Evolutionary conservation across 1,140 invertebrate species (phyloP).

Genomic region (Caenorhabditis elegans): DNA sequence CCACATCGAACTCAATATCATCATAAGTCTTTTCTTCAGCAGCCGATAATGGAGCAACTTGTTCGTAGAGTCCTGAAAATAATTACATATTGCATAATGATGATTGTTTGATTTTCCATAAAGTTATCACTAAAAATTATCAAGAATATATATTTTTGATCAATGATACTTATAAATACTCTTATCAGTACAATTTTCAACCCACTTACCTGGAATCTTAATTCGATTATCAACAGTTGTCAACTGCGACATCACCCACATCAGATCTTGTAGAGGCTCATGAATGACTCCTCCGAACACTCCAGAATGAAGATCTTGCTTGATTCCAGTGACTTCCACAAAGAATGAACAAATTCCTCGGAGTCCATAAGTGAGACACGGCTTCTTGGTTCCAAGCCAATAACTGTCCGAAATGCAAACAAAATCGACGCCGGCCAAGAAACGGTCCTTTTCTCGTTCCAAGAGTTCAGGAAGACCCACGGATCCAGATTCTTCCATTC

Average conservation of each 20-base stretch:
- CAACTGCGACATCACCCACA: slow-evolving; percentile 79
- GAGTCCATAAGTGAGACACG: slow-evolving; percentile 93
- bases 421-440: slow-evolving; percentile 79
- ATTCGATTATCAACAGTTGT: slow-evolving; percentile 83
- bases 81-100: not conserved
- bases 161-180: not conserved
- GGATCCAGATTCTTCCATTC: slow-evolving; percentile 96
- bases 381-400: slow-evolving; percentile 92
- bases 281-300: slow-evolving; percentile 83
- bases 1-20: slow-evolving; percentile 84
- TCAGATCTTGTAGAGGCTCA: slow-evolving; percentile 85
- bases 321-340: slow-evolving; percentile 83
- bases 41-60: slow-evolving; percentile 75
- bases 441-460: slow-evolving; percentile 75
- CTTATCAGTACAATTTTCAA: not conserved
- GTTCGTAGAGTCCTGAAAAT: slow-evolving; percentile 74
- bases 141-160: not conserved
- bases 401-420: slow-evolving; percentile 99
- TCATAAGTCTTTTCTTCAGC: slow-evolving; percentile 80
- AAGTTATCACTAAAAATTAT: not conserved
- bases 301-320: slow-evolving; percentile 91
- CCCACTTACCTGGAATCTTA: slow-evolving; percentile 71
- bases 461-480: slow-evolving; percentile 90
- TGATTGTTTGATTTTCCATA: not conserved
- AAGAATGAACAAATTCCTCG: slow-evolving; percentile 87